A percentile compares a stretch with the other conserved stretches of the same genome.
Evolutionary conservation across 2,888 invertebrate species (phyloP).

Genomic region (Drosophila subquinaria): DNA sequence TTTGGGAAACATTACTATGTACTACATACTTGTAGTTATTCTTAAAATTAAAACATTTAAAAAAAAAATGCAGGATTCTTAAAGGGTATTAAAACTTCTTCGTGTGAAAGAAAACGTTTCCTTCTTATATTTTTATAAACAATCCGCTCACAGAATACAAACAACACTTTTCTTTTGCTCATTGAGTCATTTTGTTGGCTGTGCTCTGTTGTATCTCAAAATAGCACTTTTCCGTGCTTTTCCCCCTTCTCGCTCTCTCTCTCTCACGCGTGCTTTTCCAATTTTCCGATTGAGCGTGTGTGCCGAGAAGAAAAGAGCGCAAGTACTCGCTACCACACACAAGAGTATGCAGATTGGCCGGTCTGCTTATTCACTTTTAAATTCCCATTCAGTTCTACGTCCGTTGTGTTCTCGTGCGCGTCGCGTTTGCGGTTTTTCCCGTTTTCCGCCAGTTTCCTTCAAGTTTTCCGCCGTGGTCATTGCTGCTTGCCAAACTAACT

Average conservation of each 20-base stretch:
- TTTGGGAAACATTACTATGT: too few relatives aligned
- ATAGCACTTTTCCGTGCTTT: constrained; percentile 54
- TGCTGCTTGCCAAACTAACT: constrained; percentile 26
- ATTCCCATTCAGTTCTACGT: constrained; percentile 68
- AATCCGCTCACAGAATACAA: constrained; percentile 7
- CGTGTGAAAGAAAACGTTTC: not conserved
- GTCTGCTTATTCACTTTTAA: constrained; percentile 23
- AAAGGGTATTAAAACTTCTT: not conserved
- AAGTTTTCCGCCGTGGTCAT: constrained; percentile 36
- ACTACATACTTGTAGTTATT: too few relatives aligned
- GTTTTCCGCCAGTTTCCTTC: constrained; percentile 20
- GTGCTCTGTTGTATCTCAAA: constrained; percentile 47
- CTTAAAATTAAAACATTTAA: too few relatives aligned
- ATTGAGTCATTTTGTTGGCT: constrained; percentile 65
- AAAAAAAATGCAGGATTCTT: too few relatives aligned
- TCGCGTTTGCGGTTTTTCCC: constrained; percentile 52
- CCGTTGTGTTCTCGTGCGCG: constrained; percentile 73
- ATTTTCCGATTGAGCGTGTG: constrained; percentile 52
- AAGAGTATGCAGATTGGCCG: constrained; percentile 9
- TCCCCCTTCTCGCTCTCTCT: constrained; percentile 1
- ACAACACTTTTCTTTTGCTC: constrained; percentile 31
- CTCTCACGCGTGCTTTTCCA: not conserved
- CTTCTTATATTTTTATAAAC: constrained; percentile 3
- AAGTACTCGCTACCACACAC: constrained; percentile 13
- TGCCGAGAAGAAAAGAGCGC: constrained; percentile 31